Conservation (phyloP, 2,113 vertebrate species). For the Tachysurus vachellii region DNA sequence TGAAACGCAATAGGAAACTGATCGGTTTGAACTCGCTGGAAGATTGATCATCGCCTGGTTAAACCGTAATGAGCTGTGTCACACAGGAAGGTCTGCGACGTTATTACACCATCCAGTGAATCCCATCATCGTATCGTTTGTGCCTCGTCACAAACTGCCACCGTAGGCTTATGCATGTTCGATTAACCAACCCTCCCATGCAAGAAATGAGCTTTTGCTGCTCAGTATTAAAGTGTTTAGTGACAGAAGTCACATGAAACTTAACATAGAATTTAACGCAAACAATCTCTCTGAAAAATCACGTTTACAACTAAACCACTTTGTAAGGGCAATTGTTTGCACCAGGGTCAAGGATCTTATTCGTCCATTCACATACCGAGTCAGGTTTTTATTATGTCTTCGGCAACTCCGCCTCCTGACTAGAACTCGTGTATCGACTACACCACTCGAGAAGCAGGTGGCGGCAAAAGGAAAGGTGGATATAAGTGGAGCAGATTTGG, state of each 20-base stretch:
- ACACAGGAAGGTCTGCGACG: slow-evolving; percentile 21
- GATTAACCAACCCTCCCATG: slow-evolving; percentile 50
- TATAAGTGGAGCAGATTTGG: background rate
- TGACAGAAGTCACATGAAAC: slow-evolving; percentile 23
- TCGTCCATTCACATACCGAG: background rate
- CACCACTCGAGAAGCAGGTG: background rate
- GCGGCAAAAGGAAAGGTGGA: background rate
- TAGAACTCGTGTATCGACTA: background rate
- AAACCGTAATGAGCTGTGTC: slow-evolving; percentile 14
- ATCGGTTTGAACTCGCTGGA: slow-evolving; percentile 1
- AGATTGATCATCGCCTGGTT: slow-evolving; percentile 18
- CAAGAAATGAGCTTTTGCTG: slow-evolving; percentile 47
- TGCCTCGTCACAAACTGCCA: slow-evolving; percentile 47
- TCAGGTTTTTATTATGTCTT: background rate
- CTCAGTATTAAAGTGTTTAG: slow-evolving; percentile 38
- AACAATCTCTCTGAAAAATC: slow-evolving; percentile 34
- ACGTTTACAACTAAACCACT: background rate
- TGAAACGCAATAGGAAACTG: background rate
- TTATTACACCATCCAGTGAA: slow-evolving; percentile 53
- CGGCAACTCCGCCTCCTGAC: background rate
- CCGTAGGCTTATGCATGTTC: slow-evolving; percentile 19
- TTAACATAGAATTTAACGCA: background rate
- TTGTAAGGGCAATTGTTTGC: background rate
- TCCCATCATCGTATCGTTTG: slow-evolving; percentile 52
- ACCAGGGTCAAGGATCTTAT: background rate